Evolutionary conservation across 2,797 vertebrate species (phyloP).

Genomic region (Dromococcyx pavoninus): DNA sequence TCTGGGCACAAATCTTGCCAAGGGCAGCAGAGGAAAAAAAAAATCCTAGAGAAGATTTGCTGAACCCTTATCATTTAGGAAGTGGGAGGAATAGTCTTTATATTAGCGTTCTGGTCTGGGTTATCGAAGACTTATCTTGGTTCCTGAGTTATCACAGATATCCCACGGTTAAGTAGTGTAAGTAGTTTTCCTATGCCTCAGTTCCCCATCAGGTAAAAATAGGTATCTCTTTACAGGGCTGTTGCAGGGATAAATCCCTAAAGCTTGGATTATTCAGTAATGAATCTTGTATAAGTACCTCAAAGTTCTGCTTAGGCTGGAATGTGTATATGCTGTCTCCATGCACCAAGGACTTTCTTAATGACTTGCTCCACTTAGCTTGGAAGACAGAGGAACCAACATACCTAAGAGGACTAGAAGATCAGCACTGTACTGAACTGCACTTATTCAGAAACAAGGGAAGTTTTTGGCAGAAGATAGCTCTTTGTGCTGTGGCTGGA

Average conservation of each 20-base stretch:
- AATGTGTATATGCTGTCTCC: background rate
- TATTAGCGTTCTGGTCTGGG: background rate
- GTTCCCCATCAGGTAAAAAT: constrained; percentile 30
- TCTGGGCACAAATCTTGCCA: background rate
- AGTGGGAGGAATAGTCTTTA: background rate
- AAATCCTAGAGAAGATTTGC: background rate
- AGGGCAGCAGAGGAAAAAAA: background rate
- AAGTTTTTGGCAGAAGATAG: background rate
- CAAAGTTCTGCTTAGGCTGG: background rate
- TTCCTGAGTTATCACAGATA: constrained; percentile 1
- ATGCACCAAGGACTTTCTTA: background rate
- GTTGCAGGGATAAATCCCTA: background rate
- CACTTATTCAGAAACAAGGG: background rate
- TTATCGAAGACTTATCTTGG: background rate
- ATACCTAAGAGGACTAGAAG: background rate
- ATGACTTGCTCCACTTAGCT: background rate
- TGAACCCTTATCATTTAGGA: background rate
- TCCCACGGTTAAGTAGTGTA: background rate
- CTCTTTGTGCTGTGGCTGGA: background rate
- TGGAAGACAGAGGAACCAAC: background rate
- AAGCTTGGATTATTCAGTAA: constrained; percentile 14
- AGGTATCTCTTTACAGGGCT: background rate
- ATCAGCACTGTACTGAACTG: fast-evolving
- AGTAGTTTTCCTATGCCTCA: constrained; percentile 50
- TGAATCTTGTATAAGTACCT: constrained; percentile 14